These are phyloP conservation scores for Trogon surrucura DNA, from an alignment of 2,113 vertebrate species.

Conservation along the genomic window DNA sequence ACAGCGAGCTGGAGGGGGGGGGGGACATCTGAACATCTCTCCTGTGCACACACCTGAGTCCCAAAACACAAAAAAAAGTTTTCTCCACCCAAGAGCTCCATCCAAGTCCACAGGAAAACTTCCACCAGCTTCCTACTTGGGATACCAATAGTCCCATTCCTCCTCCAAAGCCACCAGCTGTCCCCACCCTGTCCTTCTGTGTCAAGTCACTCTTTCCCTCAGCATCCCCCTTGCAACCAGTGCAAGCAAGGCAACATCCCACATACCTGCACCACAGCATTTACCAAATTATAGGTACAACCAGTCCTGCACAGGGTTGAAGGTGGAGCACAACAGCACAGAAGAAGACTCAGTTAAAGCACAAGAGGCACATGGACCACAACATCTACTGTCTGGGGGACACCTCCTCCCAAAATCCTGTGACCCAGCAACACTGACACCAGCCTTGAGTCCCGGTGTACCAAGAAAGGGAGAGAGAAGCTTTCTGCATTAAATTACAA, in stretches of 20 bases:
- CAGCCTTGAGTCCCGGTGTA: not conserved
- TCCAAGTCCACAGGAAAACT: not conserved
- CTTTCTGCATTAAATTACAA: not conserved
- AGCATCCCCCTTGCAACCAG: not conserved
- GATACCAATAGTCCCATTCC: not conserved
- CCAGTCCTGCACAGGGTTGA: not conserved
- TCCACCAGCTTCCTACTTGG: not conserved
- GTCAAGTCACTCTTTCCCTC: not conserved
- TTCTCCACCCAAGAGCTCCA: not conserved
- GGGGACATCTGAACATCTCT: not conserved
- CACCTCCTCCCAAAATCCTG: not conserved
- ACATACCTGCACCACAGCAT: not conserved
- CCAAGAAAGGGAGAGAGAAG: not conserved
- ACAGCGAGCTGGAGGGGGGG: too few species aligned
- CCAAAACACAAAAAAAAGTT: not conserved
- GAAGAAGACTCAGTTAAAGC: not conserved
- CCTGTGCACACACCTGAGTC: not conserved
- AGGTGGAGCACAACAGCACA: fast-evolving
- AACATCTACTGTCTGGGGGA: not conserved
- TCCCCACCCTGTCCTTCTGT: not conserved
- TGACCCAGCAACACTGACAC: not conserved
- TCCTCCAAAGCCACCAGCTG: not conserved
- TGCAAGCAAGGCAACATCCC: not conserved
- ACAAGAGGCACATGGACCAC: not conserved
- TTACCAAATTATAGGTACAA: not conserved